Evolutionary conservation across 2,888 invertebrate species (phyloP).

Genomic region (Cephus pygmeus): DNA sequence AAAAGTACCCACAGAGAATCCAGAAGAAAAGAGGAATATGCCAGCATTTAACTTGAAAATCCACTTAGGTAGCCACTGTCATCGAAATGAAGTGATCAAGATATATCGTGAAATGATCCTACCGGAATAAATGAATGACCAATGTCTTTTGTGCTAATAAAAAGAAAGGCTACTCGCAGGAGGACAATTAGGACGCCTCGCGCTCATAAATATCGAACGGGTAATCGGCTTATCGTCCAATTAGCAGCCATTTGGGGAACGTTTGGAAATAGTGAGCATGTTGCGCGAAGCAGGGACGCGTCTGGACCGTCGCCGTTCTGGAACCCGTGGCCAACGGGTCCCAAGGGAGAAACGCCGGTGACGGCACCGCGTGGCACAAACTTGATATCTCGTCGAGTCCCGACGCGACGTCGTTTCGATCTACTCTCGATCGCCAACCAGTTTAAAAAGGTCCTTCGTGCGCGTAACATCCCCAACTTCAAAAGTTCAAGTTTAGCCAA

Average conservation of each 20-base stretch:
- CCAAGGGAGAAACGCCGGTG: conserved; percentile 52
- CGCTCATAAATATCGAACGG: conserved; percentile 42
- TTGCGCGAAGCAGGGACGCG: conserved; percentile 7
- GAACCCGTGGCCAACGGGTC: conserved; percentile 31
- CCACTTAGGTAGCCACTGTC: background rate
- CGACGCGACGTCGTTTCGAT: conserved; percentile 29
- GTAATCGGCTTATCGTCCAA: conserved; percentile 40
- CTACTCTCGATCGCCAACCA: conserved; percentile 30
- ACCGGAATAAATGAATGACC: background rate
- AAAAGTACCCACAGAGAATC: background rate
- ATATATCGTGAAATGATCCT: background rate
- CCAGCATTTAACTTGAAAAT: background rate
- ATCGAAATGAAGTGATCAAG: background rate
- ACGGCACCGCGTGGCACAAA: conserved; percentile 63
- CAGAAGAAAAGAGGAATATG: background rate
- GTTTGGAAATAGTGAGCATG: conserved; percentile 25
- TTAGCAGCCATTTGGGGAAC: conserved; percentile 30
- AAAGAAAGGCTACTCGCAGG: background rate
- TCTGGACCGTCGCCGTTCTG: conserved; percentile 15
- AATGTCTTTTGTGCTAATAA: background rate
- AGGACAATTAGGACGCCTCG: conserved; percentile 29
- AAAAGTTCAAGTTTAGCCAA: background rate
- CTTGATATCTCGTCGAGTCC: conserved; percentile 35
- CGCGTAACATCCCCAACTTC: conserved; percentile 15
- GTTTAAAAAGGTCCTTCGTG: conserved; percentile 44